Evolutionary conservation across 2,797 vertebrate species (phyloP).

Genomic region (Catamblyrhynchus diadema): DNA sequence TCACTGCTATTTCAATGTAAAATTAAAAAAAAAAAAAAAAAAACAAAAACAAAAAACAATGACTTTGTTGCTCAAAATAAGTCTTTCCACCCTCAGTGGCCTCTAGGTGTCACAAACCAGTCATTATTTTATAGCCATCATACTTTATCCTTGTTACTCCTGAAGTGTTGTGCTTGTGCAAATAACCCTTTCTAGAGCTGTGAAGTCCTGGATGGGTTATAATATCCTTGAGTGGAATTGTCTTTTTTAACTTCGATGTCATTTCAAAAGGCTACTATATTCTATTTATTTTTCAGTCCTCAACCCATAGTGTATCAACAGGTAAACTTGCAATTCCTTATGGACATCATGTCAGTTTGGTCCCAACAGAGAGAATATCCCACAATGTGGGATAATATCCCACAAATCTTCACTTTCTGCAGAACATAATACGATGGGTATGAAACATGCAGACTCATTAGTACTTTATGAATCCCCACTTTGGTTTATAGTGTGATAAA

Average conservation of each 20-base stretch:
- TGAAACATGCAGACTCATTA: background rate
- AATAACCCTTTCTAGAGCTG: background rate
- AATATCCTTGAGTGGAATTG: background rate
- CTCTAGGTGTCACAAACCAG: background rate
- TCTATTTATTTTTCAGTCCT: background rate
- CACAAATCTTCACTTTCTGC: background rate
- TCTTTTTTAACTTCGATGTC: background rate
- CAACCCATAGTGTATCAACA: accelerated
- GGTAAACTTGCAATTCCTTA: background rate
- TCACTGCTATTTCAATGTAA: background rate
- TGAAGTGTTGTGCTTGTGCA: background rate
- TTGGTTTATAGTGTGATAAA: background rate
- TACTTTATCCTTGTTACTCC: background rate
- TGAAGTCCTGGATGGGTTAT: background rate
- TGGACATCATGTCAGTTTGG: background rate
- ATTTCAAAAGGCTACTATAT: background rate
- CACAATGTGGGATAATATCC: background rate
- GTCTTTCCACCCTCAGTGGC: background rate
- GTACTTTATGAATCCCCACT: background rate
- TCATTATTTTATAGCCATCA: background rate
- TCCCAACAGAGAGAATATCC: background rate
- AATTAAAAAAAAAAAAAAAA: background rate
- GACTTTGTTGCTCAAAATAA: background rate
- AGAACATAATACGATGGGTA: background rate
- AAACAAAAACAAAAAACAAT: background rate